Base-by-base conservation (phyloP, 1,140 invertebrate genomes). In the Zaprionus inermis region DNA sequence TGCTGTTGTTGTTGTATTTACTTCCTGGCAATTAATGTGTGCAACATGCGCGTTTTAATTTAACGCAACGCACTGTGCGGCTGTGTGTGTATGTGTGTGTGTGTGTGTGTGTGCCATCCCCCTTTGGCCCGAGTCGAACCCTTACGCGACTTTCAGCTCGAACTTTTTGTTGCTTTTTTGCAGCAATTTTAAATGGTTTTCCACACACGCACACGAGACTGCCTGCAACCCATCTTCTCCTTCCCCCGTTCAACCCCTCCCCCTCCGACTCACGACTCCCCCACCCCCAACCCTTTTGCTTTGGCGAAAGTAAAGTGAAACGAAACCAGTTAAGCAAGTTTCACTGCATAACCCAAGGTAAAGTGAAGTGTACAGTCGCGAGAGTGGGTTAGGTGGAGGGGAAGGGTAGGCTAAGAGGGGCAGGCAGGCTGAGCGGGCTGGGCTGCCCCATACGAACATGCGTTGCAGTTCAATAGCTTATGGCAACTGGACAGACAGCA, bases 31-130 rank as follows among this genome's bases (percentile, higher is more conserved):
- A 89, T 88, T 88, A 86, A 80, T 88, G 80, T 90, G 82, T 88
- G 88, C 88, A 91, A 90, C 88, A 91, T 88, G 85, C 84, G 84
- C 80, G 78, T 79, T 76, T 85, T 79, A 81, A 90, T 85, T 88
- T 84, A 89, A 89, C 70, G 84, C 82, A 86, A 79, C 69, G 66
- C 72, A 72, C 72, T 75, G 79, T 79, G 16, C 44, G 10, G 18
- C 18, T 66, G 63, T 44, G 34, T 22, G 16, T 34, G 59, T n/a
- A 44, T 51, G 16, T 34, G 59, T n/a, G 59, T 51, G 28, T 11
- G 34, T 55, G 51, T 32, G 34, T n/a, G 51, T 63, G 34, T 38
- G 36, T 28, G 22, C 34, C 59, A 58, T 55, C 56, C 63, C 49
- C 49, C 41, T 18, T 16, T 32, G 6, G 38, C 38, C n/a, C 38